A percentile compares a stretch with the other conserved stretches of the same genome.
Evolutionary conservation across 2,113 vertebrate species (phyloP).

Genomic region (Fregata magnificens): DNA sequence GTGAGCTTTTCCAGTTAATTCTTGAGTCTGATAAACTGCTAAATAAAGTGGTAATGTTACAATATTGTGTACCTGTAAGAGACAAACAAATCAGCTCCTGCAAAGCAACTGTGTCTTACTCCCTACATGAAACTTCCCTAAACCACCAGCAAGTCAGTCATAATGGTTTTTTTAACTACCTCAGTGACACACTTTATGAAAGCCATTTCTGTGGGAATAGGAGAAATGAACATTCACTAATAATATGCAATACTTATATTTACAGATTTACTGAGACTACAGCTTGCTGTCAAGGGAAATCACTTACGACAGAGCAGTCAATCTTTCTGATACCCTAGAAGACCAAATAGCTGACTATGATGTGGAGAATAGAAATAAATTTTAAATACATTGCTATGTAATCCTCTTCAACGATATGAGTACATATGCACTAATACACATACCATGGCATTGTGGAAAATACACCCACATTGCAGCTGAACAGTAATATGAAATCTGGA

Average conservation of each 20-base stretch:
- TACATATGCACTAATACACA: not conserved
- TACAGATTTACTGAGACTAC: not conserved
- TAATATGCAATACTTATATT: not conserved
- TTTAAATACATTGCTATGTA: not conserved
- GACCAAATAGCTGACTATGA: not conserved
- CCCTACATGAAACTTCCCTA: not conserved
- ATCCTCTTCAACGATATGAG: not conserved
- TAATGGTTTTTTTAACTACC: not conserved
- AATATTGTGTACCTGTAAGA: not conserved
- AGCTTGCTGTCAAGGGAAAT: conserved; percentile 27
- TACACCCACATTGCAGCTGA: not conserved
- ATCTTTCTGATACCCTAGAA: not conserved
- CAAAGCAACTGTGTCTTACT: not conserved
- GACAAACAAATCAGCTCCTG: not conserved
- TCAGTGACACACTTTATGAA: not conserved
- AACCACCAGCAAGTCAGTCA: not conserved
- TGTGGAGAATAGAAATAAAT: not conserved
- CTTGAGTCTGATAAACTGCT: not conserved
- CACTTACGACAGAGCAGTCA: not conserved
- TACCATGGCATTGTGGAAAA: not conserved
- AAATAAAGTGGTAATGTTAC: not conserved
- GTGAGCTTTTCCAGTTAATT: not conserved
- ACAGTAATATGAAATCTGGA: not conserved
- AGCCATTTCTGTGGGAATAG: not conserved
- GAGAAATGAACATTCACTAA: conserved; percentile 7